Base-by-base conservation (phyloP, 2,113 vertebrate genomes). In the Pelvicachromis taeniatus region DNA sequence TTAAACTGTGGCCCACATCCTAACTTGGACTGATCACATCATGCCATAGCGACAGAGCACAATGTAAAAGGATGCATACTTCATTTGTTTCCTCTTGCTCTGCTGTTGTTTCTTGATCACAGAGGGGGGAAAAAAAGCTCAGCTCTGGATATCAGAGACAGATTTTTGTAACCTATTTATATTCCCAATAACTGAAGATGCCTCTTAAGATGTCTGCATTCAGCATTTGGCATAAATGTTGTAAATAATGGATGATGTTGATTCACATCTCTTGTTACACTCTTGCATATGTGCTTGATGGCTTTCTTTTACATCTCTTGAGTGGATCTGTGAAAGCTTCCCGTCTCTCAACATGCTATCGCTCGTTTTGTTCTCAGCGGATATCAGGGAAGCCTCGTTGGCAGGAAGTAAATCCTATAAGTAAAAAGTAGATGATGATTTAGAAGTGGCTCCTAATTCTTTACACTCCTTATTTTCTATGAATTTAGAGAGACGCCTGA, bases 301-400 rank as follows among this genome's bases (percentile, higher is more conserved):
- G 50, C 50, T 59, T 88, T 83, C 10, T 86, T 89, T 79, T 86
- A 78, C 82, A 81, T 86, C 85, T 89, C 87, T 86, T 68, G 87
- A 83, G 68, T 90, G 70, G 81, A 93, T 89, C 82, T 83, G 52
- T 65, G 82, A 73, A 88, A 75, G 82, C 83, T 58, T 54, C 85
- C 13, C 1, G 0, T 75, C 42, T 75, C 23, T 13, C 42, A 48
- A 31, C 23, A 19, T 50, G 26, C 68, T 50, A 12, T 75, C 6
- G 1, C 23, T 59, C 6, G 5, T 82, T 84, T 77, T 77, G 83
- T 87, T 90, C 82, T 83, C 70, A 53, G 35, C 11, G 4, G 23
- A 50, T n/a, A 45, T 50, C 6, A 7, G 42, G 48, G 54, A 33
- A 84, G 52, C 11, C 11, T 59, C 23, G 6, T 48, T 12, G 40